Conservation (phyloP, 2,113 vertebrate genomes). For the Mirza zaza region DNA sequence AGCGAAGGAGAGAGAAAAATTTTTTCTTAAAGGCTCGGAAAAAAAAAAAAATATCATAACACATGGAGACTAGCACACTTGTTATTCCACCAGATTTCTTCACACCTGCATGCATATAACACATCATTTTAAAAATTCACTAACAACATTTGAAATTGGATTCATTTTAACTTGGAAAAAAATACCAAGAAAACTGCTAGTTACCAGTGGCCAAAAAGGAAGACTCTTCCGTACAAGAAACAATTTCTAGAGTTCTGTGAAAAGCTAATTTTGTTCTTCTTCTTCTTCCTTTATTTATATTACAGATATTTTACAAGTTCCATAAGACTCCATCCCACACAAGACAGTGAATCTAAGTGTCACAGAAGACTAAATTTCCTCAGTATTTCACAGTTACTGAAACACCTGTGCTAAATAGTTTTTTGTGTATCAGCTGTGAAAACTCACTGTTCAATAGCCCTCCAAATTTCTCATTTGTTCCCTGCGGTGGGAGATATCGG, state of each 20-base stretch:
- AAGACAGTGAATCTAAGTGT: slow-evolving; percentile 68
- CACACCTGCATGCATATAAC: slow-evolving; percentile 79
- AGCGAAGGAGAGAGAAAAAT: background rate
- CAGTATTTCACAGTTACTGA: slow-evolving; percentile 76
- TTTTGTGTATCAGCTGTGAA: slow-evolving; percentile 78
- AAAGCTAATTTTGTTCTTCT: slow-evolving; percentile 74
- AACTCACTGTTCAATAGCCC: slow-evolving; percentile 70
- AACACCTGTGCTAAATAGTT: slow-evolving; percentile 79
- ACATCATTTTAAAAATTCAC: slow-evolving; percentile 78
- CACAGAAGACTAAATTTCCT: slow-evolving; percentile 67
- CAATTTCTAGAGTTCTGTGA: slow-evolving; percentile 69
- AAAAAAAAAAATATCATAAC: slow-evolving; percentile 45
- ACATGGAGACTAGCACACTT: slow-evolving; percentile 69
- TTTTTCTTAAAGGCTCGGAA: background rate
- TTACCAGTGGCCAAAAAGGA: slow-evolving; percentile 75
- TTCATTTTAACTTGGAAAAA: slow-evolving; percentile 70
- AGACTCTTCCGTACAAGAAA: slow-evolving; percentile 68
- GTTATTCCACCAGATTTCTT: slow-evolving; percentile 75
- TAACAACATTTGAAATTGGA: slow-evolving; percentile 77
- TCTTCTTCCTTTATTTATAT: slow-evolving; percentile 75
- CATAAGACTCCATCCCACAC: slow-evolving; percentile 73
- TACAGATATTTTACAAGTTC: slow-evolving; percentile 78
- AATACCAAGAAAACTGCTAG: slow-evolving; percentile 78
- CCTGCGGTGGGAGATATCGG: background rate
- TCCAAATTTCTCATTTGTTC: slow-evolving; percentile 60